Evolutionary conservation across 2,888 invertebrate species (phyloP).

Genomic region (Epinotia bilunana): DNA sequence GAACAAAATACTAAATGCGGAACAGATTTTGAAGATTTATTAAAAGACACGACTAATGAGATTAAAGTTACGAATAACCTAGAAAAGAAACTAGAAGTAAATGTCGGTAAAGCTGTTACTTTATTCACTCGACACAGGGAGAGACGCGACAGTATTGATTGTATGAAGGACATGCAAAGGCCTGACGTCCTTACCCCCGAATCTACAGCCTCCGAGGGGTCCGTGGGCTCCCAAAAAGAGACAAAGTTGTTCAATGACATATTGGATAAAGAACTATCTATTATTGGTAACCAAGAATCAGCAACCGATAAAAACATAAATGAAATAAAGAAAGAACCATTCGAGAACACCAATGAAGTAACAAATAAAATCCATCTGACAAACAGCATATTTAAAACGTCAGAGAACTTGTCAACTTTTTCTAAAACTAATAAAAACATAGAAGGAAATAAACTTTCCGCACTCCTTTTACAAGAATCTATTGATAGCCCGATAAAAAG

Average conservation of each 20-base stretch:
- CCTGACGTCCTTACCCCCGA: constrained; percentile 39
- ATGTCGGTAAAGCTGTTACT: constrained; percentile 71
- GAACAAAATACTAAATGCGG: constrained; percentile 70
- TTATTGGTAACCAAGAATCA: constrained; percentile 11
- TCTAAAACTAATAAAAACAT: constrained; percentile 36
- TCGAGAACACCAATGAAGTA: constrained; percentile 18
- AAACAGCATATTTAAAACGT: constrained; percentile 41
- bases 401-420: constrained; percentile 40
- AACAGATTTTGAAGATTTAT: constrained; percentile 80
- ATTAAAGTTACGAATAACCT: constrained; percentile 76
- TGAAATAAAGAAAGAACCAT: constrained; percentile 27
- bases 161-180: constrained; percentile 33
- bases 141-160: constrained; percentile 27
- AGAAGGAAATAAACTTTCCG: constrained; percentile 53
- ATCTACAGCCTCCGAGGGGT: constrained; percentile 39
- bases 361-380: constrained; percentile 31
- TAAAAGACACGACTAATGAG: constrained; percentile 81
- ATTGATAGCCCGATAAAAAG: constrained; percentile 67
- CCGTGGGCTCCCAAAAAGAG: constrained; percentile 32
- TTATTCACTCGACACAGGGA: constrained; percentile 54
- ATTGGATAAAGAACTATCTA: constrained; percentile 35
- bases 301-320: constrained; percentile 37
- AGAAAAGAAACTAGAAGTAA: constrained; percentile 75
- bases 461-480: constrained; percentile 46
- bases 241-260: constrained; percentile 25